These are phyloP conservation scores for Actinia tenebrosa DNA, from an alignment of 64 coral and sea anemone genomes.

Conservation along the genomic window DNA sequence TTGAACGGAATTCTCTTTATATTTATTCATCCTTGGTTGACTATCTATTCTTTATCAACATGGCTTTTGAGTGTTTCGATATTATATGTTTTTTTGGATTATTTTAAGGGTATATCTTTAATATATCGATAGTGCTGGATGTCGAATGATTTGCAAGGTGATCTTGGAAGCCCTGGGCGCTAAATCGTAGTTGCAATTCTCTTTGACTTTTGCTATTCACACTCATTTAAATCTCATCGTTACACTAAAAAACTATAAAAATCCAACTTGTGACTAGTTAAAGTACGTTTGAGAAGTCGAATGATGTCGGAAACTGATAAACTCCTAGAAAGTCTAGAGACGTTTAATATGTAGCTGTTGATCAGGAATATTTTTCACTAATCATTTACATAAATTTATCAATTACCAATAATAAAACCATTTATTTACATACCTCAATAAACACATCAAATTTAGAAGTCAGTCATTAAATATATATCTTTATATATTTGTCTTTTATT, in stretches of 20 bases:
- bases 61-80: background rate
- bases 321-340: background rate
- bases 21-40: background rate
- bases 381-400: no score
- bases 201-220: background rate
- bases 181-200: background rate
- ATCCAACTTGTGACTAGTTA: background rate
- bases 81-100: background rate
- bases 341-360: background rate
- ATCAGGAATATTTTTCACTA: no score
- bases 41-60: background rate
- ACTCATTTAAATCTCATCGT: background rate
- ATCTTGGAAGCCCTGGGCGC: background rate
- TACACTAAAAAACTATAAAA: background rate
- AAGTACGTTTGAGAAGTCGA: background rate
- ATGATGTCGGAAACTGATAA: background rate
- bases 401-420: no score
- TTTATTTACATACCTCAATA: no score
- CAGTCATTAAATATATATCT: background rate
- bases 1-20: background rate
- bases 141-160: background rate
- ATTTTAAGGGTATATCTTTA: background rate
- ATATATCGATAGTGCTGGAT: background rate
- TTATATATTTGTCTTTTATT: background rate
- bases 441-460: no score